Base-by-base conservation (phyloP, 2,113 vertebrate species). In the Dryoscopus gambensis region DNA sequence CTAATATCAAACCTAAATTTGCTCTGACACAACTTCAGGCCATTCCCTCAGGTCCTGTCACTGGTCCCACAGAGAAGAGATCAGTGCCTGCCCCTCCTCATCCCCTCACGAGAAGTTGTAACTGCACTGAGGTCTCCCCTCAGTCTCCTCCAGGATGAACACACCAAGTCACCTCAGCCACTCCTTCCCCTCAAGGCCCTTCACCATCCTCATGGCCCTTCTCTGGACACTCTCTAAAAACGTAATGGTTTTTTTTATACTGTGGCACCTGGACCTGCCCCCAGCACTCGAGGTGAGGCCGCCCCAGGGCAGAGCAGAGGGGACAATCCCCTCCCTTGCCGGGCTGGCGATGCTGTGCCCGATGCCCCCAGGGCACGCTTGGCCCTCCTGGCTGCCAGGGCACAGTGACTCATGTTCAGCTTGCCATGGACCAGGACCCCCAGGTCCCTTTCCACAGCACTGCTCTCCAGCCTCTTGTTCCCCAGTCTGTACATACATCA, bases 381-480 rank as follows among this genome's bases (percentile, higher is more conserved):
- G 44, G 33, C 37, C 33, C 60, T 67, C 37, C 44, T 59, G 77
- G 60, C 52, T 81, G 19, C 52, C 77, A 52, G 68, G 33, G 60
- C 44, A 30, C 77, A 9, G 2, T 37, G 52, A 7, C 68, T 44
- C 52, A 11, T 1, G 7, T 52, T n/a, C 44, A 52, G 1, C 33
- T 20, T 33, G 44, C 44, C 37, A n/a, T 11, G 1, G 2, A 30
- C 37, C 62, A 46, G 24, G 6, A 68, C 46, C 2, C 12, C 3
- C 46, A 46, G n/a, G 3, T 10, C 23, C 28, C 77, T 53, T 60
- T 53, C 53, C 3, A 1, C 5, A 21, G n/a, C 0, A 0, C 24
- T 75, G 46, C 46, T 35, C 24, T 47, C 14, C 76, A 73, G 42
- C 42, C 5, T 37, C 31, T 57, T 6, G 0, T 50, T 31, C 28